phyloP scores from a whole-genome alignment of 2,113 vertebrate species.

The Microtus montanus region DNA sequence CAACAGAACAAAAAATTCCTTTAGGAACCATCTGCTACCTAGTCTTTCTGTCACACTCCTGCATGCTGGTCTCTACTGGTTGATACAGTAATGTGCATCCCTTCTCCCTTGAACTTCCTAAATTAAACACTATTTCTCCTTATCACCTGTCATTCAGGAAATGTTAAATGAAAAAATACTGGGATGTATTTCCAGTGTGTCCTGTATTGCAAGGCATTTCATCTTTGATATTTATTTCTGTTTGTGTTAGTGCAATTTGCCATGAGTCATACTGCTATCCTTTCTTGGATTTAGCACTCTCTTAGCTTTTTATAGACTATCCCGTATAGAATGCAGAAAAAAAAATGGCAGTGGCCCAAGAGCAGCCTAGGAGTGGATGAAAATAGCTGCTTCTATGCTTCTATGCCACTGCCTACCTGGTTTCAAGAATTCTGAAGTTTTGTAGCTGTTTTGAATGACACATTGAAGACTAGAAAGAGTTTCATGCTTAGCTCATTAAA shows the following conservation, averaged over 20 bases:
- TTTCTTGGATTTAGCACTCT: slow-evolving; percentile 64
- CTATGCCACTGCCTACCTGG: slow-evolving; percentile 47
- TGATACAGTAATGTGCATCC: not conserved
- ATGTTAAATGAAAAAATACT: slow-evolving; percentile 1
- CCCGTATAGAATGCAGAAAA: not conserved
- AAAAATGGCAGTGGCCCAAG: slow-evolving; percentile 17
- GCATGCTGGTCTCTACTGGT: not conserved
- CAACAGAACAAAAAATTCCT: slow-evolving; percentile 14
- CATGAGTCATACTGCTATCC: slow-evolving; percentile 60
- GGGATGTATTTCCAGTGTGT: not conserved
- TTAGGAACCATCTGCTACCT: not conserved
- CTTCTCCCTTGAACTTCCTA: not conserved
- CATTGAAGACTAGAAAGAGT: slow-evolving; percentile 27
- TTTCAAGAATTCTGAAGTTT: slow-evolving; percentile 45
- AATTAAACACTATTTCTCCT: not conserved
- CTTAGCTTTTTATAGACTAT: slow-evolving; percentile 72
- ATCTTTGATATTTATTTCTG: slow-evolving; percentile 61
- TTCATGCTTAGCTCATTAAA: slow-evolving; percentile 43
- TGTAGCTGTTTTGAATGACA: slow-evolving; percentile 18
- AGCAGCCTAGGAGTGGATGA: slow-evolving; percentile 19
- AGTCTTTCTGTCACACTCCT: not conserved
- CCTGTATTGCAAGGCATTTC: slow-evolving; percentile 10
- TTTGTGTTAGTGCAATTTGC: slow-evolving; percentile 56
- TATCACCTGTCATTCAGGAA: not conserved
- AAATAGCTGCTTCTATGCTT: slow-evolving; percentile 54